Evolutionary conservation across 2,113 vertebrate genomes (phyloP), one percentile per base, ranked within the genome.

Genomic region (Bostrychus sinensis): DNA sequence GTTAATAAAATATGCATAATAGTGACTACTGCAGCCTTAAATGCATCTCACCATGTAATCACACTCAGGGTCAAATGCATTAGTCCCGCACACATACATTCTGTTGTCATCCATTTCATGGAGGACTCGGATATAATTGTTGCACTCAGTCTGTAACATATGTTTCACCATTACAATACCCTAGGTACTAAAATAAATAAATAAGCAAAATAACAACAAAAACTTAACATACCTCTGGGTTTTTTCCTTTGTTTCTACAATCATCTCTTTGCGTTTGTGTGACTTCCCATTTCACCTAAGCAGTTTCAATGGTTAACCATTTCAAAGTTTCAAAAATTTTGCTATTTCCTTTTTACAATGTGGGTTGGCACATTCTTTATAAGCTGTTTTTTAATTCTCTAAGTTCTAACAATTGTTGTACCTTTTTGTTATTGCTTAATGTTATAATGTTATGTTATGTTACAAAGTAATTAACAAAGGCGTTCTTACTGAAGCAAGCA

Each of bases 31-130:
- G 7, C 1, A 0, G 16, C 11, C 20, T 4, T 42, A 14, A 76
- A 43, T 45, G 32, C 26, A 2, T 70, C 90, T 92, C 75, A 95
- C 93, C 92, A 94, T 54, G 41, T 88, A 86, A 71, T 85, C 80
- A 77, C 93, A 94, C 43, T 84, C 55, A 0, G 93, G 93, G 62
- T 84, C 81, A 70, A 93, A 95, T 0, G 93, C 93, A 3, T 93
- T 88, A 57, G 93, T 93, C 62, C 93, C 91, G 78, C 92, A 94
- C 30, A 92, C 89, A 39, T 92, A 92, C 41, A 93, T 84, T 43
- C 39, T 72, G 3, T 79, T 78, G 43, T 93, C 74, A 3, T 77
- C 70, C 66, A 80, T 82, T 60, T 85, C 75, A 37, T 92, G 91
- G 23, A 94, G 78, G 54, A 89, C 59, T 42, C 90, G 86, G 58